Conservation (phyloP, 2,888 invertebrate genomes). For the Drepanosiphum platanoidis region DNA sequence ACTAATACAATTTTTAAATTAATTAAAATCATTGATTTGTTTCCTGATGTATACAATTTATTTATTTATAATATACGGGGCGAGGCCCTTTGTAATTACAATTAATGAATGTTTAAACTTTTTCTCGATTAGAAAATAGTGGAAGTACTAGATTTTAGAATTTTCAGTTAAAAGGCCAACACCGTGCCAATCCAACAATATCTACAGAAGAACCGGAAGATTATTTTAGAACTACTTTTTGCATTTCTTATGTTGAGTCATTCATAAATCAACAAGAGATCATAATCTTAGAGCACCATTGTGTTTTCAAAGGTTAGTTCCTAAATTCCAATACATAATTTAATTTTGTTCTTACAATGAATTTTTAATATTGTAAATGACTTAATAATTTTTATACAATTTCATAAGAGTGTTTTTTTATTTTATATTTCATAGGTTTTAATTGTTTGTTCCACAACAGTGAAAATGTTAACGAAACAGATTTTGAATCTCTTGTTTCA, state of each 20-base stretch:
- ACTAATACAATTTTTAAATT: neutral
- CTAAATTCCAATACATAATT: neutral
- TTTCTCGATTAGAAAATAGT: neutral
- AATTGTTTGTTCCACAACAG: conserved; percentile 17
- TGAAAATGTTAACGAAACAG: conserved; percentile 1
- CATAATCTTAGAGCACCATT: conserved; percentile 8
- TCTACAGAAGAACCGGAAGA: neutral
- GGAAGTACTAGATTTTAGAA: conserved; percentile 4
- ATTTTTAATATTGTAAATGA: neutral
- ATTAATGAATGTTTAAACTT: neutral
- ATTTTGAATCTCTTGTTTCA: conserved; percentile 33
- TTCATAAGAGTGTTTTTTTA: neutral
- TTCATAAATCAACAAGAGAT: conserved; percentile 8
- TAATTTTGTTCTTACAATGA: neutral
- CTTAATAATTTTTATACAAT: neutral
- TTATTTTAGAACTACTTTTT: conserved; percentile 21
- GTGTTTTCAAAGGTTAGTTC: conserved; percentile 3
- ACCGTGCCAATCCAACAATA: conserved; percentile 11
- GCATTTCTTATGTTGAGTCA: conserved; percentile 18
- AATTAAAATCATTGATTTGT: neutral
- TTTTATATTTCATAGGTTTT: neutral
- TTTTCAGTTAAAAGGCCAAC: neutral
- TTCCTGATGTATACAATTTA: neutral
- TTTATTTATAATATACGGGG: too few relatives aligned
- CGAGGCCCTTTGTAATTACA: neutral